Conservation (phyloP, 2,113 vertebrate species). For the Blennius ocellaris region DNA sequence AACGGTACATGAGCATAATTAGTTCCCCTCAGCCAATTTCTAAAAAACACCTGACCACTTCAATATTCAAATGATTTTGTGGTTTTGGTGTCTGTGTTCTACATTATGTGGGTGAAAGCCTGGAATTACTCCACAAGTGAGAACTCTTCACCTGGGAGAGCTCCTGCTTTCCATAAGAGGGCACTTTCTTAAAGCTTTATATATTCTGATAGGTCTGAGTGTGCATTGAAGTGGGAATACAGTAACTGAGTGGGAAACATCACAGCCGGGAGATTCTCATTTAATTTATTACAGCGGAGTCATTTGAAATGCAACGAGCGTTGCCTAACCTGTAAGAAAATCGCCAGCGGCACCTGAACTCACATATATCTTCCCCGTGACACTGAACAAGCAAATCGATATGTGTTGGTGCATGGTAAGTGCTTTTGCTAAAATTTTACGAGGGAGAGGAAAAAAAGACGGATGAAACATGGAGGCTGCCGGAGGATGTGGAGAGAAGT, state of each 20-base stretch:
- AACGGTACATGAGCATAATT: background rate
- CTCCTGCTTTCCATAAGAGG: constrained; percentile 22
- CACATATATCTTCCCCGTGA: background rate
- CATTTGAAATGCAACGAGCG: constrained; percentile 17
- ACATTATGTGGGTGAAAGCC: background rate
- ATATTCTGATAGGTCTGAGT: constrained; percentile 18
- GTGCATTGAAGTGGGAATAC: constrained; percentile 28
- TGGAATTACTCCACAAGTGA: constrained; percentile 1
- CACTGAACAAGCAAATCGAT: constrained; percentile 24
- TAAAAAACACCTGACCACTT: background rate
- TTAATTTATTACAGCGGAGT: constrained; percentile 19
- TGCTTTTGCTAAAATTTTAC: constrained; percentile 1
- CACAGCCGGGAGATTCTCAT: constrained; percentile 5
- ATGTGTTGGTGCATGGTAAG: constrained; percentile 9
- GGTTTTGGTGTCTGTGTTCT: constrained; percentile 3
- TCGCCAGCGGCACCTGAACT: background rate
- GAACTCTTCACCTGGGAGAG: constrained; percentile 19
- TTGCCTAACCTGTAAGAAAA: constrained; percentile 6
- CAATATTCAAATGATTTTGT: background rate
- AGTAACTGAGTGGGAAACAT: constrained; percentile 16
- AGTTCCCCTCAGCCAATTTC: no score
- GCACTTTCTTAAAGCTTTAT: constrained; percentile 8
- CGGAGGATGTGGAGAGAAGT: background rate
- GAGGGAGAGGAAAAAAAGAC: background rate
- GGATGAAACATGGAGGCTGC: constrained; percentile 1